Base-by-base conservation (phyloP, 2,797 vertebrate genomes). In the Lacerta bilineata region DNA sequence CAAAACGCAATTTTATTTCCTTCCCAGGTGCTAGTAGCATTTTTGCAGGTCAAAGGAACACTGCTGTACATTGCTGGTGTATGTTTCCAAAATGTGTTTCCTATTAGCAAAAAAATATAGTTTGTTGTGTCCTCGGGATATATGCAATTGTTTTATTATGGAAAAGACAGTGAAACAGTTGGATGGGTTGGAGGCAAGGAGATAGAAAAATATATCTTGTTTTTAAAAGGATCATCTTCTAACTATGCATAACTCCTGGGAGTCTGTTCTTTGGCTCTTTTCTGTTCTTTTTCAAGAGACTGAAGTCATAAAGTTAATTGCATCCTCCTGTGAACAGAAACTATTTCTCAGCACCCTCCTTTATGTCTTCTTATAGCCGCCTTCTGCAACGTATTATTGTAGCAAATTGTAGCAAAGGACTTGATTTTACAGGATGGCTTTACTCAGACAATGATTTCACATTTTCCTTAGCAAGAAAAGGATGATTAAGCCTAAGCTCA, bases 241-340 rank as follows among this genome's bases (percentile, higher is more conserved):
- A 94, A 94, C 93, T 92, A 85, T 4, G 1, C 87, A 90, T 88
- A 91, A 76, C 82, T 95, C 94, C 93, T 91, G 39, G 61, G 91
- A 76, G 84, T 80, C 85, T 95, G 88, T 85, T 84, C 91, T 95
- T 80, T 95, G 91, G 92, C 91, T 87, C 91, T 94, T 59, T 92
- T 87, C 91, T 87, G 92, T 87, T 93, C 91, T 76, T 91, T 80
- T 84, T 78, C 93, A 89, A 95, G 89, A 85, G 93, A 92, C 93
- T 90, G 94, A 95, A 95, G 93, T 86, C 92, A 93, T 83, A 90
- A 89, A 94, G 93, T 92, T 92, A 93, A 95, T 91, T 93, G 92
- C 81, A 91, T 91, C 94, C 93, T 95, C 93, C 91, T 91, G 91
- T 90, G 93, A 95, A 94, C 89, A 86, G 87, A 93, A 95, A 89